Base-by-base conservation (phyloP, 2,113 vertebrate species). In the Callorhinus ursinus region DNA sequence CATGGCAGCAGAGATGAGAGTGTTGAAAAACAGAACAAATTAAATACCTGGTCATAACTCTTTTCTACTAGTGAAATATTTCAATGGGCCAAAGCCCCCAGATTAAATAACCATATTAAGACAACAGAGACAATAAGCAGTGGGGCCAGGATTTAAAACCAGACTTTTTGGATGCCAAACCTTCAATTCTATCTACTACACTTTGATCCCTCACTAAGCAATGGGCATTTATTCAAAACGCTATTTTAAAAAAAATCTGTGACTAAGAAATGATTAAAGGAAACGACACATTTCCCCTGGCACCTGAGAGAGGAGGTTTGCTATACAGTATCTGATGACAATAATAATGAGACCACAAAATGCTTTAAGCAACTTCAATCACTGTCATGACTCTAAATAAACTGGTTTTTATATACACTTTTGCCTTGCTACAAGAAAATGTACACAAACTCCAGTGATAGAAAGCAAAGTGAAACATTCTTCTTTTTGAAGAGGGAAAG, bases 1-100 rank as follows among this genome's bases (percentile, higher is more conserved):
- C 69, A 80, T 71, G 31, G 21, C 26, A 88, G 79, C 46, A 42
- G 79, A 80, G n/a, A 93, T 10, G 31, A 89, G 51, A 72, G 10
- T 83, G 46, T 36, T 87, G 61, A 95, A 71, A 24, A 95, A 83
- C 42, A 88, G 33, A 80, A n/a, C 14, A 93, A 91, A 76, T 84
- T 90, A 93, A 82, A 59, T 87, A 84, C 39, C 51, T 51, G 13
- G 67, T 31, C 12, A 6, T 39, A 83, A 61, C 15, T 10, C 46
- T 69, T 89, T 88, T 79, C 71, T 82, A 72, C 28, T 61, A 83
- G 53, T 61, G 49, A 89, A 95, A 36, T 57, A 42, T 77, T 81
- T 91, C 55, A 61, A 26, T 59, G 22, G 21, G 24, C 4, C 16
- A 22, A 95, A 59, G 15, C 3, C 26, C 49, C n/a, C 4, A 42